These are phyloP conservation scores for Torymus aiolomorphi DNA, from an alignment of 2,888 invertebrate genomes.

Conservation along the genomic window DNA sequence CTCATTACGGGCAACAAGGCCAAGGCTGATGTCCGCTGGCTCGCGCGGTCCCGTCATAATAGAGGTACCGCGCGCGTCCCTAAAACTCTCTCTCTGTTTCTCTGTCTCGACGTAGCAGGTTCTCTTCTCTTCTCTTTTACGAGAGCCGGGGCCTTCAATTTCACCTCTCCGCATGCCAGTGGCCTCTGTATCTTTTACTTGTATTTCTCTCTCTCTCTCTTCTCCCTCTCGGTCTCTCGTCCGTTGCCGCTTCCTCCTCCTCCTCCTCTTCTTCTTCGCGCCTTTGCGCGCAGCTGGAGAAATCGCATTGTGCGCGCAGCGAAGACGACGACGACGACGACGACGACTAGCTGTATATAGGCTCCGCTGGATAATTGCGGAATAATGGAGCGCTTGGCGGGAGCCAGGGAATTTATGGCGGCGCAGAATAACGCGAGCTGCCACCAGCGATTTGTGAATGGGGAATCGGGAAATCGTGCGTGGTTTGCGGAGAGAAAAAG, in stretches of 20 bases:
- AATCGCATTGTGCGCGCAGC: conserved; percentile 33
- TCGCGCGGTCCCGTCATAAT: conserved; percentile 25
- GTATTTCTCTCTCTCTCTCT: conserved; percentile 4
- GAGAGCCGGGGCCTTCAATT: too few species aligned
- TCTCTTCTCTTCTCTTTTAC: conserved; percentile 2
- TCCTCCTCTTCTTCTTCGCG: conserved; percentile 9
- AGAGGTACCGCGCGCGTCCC: not conserved
- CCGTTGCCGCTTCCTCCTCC: not conserved
- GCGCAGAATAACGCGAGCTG: too few species aligned
- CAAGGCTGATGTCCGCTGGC: conserved; percentile 45
- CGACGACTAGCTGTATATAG: too few species aligned
- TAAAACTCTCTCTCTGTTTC: too few species aligned
- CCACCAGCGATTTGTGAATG: too few species aligned
- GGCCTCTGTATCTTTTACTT: not conserved
- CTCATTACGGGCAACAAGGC: conserved; percentile 54
- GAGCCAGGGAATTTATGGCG: too few species aligned
- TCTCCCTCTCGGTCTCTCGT: not conserved
- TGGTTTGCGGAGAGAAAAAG: too few species aligned
- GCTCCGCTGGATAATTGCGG: conserved; percentile 33
- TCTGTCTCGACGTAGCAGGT: too few species aligned
- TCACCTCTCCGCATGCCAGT: not conserved
- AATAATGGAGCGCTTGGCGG: conserved; percentile 33
- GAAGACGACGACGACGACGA: too few species aligned
- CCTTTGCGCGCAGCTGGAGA: conserved; percentile 46
- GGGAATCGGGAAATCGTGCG: too few species aligned